These are phyloP conservation scores for Pampusana beccarii DNA, from an alignment of 2,113 vertebrate species.

Conservation along the genomic window DNA sequence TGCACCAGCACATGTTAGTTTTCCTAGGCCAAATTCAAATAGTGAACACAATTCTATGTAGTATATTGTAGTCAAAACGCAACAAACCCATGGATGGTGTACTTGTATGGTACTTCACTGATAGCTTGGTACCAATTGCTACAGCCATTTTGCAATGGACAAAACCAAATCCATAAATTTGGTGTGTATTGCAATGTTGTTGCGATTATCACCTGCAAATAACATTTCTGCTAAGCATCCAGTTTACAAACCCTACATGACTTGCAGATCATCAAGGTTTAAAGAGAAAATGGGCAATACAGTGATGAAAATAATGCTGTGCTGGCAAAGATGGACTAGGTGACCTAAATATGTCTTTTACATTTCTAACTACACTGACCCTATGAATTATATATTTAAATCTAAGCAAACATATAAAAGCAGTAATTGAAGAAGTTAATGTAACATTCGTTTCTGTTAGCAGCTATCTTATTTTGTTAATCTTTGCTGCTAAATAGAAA, in stretches of 20 bases:
- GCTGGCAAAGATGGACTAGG: neutral
- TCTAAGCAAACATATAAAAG: neutral
- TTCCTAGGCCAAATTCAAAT: neutral
- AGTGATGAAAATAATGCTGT: neutral
- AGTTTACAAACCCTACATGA: neutral
- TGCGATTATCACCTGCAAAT: neutral
- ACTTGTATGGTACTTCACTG: neutral
- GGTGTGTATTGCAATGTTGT: neutral
- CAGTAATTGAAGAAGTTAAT: neutral
- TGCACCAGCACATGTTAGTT: neutral
- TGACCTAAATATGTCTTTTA: neutral
- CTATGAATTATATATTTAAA: neutral
- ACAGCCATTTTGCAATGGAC: neutral
- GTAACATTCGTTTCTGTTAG: conserved; percentile 6
- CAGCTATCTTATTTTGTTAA: neutral
- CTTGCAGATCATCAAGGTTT: conserved; percentile 6
- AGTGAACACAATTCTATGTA: neutral
- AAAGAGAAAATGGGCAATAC: neutral
- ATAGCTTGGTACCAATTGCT: neutral
- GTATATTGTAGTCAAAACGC: neutral
- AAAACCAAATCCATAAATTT: neutral
- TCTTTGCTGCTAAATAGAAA: conserved; percentile 6
- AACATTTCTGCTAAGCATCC: conserved; percentile 3
- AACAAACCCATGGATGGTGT: neutral
- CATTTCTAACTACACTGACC: neutral